These are phyloP conservation scores for Pomacea maculata DNA, from an alignment of 1,140 invertebrate species.

Conservation along the genomic window DNA sequence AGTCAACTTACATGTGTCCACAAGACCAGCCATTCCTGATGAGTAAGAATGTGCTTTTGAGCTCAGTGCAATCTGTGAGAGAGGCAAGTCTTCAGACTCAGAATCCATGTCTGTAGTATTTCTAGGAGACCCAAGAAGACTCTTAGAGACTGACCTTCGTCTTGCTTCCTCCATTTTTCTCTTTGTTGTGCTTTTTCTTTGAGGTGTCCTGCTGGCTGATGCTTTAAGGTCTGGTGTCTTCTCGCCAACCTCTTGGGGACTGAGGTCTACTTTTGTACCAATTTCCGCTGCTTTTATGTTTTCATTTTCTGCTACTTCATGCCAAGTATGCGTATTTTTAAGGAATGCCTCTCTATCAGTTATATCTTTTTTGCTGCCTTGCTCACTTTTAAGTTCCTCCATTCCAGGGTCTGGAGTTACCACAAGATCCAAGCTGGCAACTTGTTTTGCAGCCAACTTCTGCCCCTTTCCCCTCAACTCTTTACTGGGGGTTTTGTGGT, in stretches of 20 bases:
- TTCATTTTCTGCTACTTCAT: neutral
- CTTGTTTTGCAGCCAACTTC: neutral
- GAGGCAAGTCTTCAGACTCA: conserved; percentile 12
- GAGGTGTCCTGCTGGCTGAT: conserved; percentile 4
- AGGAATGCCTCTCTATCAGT: neutral
- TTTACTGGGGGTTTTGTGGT: neutral
- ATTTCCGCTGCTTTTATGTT: conserved; percentile 3
- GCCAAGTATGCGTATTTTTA: neutral
- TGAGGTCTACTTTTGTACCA: neutral
- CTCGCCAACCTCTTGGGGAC: conserved; percentile 28
- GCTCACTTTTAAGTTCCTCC: conserved; percentile 3
- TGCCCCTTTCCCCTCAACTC: neutral
- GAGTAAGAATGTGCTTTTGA: neutral
- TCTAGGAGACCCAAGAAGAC: neutral
- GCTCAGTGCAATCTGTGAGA: conserved; percentile 13
- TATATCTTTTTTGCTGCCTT: neutral
- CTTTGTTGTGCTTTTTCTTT: conserved; percentile 44
- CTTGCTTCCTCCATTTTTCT: conserved; percentile 41
- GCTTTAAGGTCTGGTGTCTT: conserved; percentile 40
- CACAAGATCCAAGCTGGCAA: too few species aligned
- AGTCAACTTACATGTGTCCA: too few species aligned
- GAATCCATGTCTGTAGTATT: neutral
- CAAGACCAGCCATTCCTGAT: too few species aligned
- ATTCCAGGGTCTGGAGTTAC: neutral
- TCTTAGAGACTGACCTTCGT: conserved; percentile 13